Base-by-base conservation (phyloP, 2,888 invertebrate genomes). In the Thumatha senex region DNA sequence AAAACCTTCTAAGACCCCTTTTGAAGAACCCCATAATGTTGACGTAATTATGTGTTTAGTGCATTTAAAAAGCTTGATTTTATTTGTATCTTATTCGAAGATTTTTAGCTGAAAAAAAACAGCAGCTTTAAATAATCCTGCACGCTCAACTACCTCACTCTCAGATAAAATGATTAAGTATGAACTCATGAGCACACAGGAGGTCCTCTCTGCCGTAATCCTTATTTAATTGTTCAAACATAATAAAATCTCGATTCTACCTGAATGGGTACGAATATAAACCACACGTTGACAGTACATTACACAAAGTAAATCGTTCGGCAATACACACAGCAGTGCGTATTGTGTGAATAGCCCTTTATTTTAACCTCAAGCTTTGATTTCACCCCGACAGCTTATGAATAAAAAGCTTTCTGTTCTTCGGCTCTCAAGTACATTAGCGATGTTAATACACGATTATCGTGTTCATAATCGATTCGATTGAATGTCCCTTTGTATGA, bases 381-480 rank as follows among this genome's bases (percentile, higher is more conserved):
- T 74, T 70, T 73, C 70, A 71, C 72, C 72, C 61, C 74, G 65
- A 56, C 66, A 65, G 71, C 69, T 72, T 70, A 68, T 76, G 78
- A 79, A 84, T 82, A 80, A 82, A 80, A 77, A 76, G 70, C 62
- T 70, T 70, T 78, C 78, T 82, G 80, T 79, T 74, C 66, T 56
- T 51, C 74, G 70, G 72, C 59, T 77, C 78, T 78, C 69, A 58
- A 79, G 82, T 74, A 84, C 83, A 86, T 87, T 87, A 86, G 72
- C 76, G 82, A 86, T 81, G 82, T 81, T 85, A 87, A 86, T 86
- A 84, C 72, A 72, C 80, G 81, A 84, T 85, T 81, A 76, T 76
- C 78, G 74, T 71, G 77, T 72, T 73, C 76, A 79, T 82, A 82
- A 86, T 84, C 82, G 85, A 84, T 82, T 72, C 75, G 69, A 71